These are phyloP conservation scores for Sebastolobus altivelis DNA, from an alignment of 2,797 vertebrate species.

Conservation along the genomic window DNA sequence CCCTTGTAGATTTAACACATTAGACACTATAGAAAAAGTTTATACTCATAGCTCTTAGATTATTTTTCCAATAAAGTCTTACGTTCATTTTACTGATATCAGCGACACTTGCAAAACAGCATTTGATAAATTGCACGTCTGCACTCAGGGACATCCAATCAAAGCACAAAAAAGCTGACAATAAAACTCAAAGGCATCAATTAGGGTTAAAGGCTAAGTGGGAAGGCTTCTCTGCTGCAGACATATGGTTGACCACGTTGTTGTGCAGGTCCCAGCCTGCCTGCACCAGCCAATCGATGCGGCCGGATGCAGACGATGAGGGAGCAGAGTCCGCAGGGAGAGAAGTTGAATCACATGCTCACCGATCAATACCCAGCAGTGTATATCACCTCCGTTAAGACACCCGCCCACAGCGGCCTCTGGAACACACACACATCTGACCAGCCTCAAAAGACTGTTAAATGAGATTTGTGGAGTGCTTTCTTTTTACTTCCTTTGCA, in stretches of 20 bases:
- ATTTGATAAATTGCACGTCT: constrained; percentile 25
- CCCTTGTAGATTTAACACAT: constrained; percentile 13
- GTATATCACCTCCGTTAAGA: constrained; percentile 65
- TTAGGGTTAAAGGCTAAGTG: constrained; percentile 43
- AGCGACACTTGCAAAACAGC: constrained; percentile 34
- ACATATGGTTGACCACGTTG: constrained; percentile 22
- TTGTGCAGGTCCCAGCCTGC: constrained; percentile 33
- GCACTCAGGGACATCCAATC: constrained; percentile 16
- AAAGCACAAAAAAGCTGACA: constrained; percentile 1
- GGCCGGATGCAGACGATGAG: constrained; percentile 66
- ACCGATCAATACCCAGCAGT: constrained; percentile 73
- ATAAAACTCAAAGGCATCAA: constrained; percentile 12
- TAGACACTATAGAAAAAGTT: constrained; percentile 6
- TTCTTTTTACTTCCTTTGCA: not conserved
- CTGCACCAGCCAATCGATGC: constrained; percentile 63
- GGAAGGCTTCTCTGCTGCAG: constrained; percentile 31
- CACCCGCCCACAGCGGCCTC: constrained; percentile 31
- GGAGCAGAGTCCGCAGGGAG: constrained; percentile 52
- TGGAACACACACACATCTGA: constrained; percentile 31
- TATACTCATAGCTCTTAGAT: not conserved
- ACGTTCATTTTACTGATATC: not conserved
- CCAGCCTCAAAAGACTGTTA: not conserved
- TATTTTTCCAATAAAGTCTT: constrained; percentile 7
- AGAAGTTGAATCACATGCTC: constrained; percentile 64
- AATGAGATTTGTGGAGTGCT: not conserved